Evolutionary conservation across 2,113 vertebrate genomes (phyloP), one percentile per base, ranked within the genome.

Genomic region (Silurus asotus): DNA sequence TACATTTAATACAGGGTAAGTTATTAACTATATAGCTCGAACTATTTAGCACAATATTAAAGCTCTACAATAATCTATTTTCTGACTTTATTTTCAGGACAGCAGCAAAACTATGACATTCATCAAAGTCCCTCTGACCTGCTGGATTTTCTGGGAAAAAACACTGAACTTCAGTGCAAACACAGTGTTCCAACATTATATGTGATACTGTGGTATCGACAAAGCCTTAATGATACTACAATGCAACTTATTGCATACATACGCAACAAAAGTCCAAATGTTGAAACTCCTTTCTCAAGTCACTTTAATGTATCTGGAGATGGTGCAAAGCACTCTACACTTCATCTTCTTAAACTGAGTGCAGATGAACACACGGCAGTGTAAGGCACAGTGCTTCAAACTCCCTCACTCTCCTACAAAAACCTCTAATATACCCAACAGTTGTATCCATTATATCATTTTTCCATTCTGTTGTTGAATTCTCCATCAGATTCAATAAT

Each of bases 301-400:
- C 17, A 81, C 51, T 89, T 86, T 77, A 88, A 20, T 5, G 0
- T 90, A 19, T 25, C 75, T 61, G 88, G 88, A 78, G 49, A 90
- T 55, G 88, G 84, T n/a, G 7, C 19, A 62, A 67, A 85, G 19
- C 0, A 45, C 2, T 78, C 78, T 2, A 82, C 75, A 56, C 84
- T 90, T 23, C 25, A 89, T 25, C 6, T 80, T 4, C 1, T 80
- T 5, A 83, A 55, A 1, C 25, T 82, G 51, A 62, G 11, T 82
- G 19, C 45, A 25, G 81, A 20, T 80, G 70, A 82, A 19, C 64
- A 87, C 56, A 61, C 64, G 72, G 85, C 67, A 23, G 15, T 83
- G 5, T 89, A 45, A 84, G 81, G 86, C 88, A 88, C 88, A 79
- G 82, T 89, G 84, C 67, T 74, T 1, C 45, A 70, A 2, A 25